Evolutionary conservation across 2,888 invertebrate species (phyloP).

Genomic region (Troglohyphantes excavatus): DNA sequence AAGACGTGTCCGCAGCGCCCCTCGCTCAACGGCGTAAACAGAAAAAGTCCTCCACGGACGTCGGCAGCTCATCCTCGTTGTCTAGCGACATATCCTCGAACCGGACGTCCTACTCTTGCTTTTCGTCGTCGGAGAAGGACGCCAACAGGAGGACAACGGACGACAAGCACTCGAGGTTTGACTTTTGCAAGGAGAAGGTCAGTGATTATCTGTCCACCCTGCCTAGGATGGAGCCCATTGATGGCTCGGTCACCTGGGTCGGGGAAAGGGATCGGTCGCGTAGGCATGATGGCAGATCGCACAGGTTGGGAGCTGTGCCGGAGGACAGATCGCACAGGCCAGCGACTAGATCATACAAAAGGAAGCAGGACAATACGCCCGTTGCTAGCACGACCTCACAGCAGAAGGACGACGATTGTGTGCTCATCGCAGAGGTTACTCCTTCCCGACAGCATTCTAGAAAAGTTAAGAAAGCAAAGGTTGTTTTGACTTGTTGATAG

Average conservation of each 20-base stretch:
- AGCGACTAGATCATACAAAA: slow-evolving; percentile 64
- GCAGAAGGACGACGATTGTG: slow-evolving; percentile 74
- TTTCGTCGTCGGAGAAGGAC: slow-evolving; percentile 63
- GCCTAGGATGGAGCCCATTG: slow-evolving; percentile 46
- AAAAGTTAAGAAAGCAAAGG: slow-evolving; percentile 60
- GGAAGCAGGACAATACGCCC: slow-evolving; percentile 54
- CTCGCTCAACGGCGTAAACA: slow-evolving; percentile 87
- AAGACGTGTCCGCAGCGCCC: slow-evolving; percentile 88
- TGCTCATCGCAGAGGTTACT: slow-evolving; percentile 71
- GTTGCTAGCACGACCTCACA: not conserved
- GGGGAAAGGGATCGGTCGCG: not conserved
- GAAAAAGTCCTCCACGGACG: slow-evolving; percentile 84
- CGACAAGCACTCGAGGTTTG: slow-evolving; percentile 76
- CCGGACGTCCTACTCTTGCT: slow-evolving; percentile 70
- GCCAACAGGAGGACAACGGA: slow-evolving; percentile 21
- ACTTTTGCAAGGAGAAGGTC: slow-evolving; percentile 78
- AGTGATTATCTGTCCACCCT: slow-evolving; percentile 79
- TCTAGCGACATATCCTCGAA: slow-evolving; percentile 80
- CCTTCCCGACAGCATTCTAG: slow-evolving; percentile 38
- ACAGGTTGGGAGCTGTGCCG: no score
- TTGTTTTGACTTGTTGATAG: slow-evolving; percentile 51
- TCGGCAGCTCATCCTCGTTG: slow-evolving; percentile 83
- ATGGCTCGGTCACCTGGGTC: slow-evolving; percentile 39
- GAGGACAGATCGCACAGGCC: slow-evolving; percentile 43
- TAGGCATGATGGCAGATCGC: not conserved